Conservation (phyloP, 2,888 invertebrate species). For the Conops quadrifasciatus region DNA sequence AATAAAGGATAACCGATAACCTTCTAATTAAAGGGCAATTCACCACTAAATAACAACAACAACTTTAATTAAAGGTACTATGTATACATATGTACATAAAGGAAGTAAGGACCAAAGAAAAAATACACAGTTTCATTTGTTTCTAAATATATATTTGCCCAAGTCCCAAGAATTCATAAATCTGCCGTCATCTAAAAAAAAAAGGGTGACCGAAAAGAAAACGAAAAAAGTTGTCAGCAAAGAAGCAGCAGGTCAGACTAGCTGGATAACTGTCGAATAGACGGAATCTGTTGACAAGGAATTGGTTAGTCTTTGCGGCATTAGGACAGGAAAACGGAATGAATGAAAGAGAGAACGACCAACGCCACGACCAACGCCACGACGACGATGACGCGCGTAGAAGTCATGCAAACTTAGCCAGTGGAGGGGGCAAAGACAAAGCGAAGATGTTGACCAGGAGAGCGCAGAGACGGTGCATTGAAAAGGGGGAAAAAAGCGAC, state of each 20-base stretch:
- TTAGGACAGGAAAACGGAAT: background rate
- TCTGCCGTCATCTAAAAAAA: too few species aligned
- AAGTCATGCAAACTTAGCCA: background rate
- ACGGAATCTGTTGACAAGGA: slow-evolving; percentile 18
- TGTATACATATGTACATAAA: too few species aligned
- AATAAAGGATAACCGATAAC: too few species aligned
- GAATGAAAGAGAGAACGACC: background rate
- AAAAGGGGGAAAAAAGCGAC: too few species aligned
- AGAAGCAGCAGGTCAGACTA: slow-evolving; percentile 1
- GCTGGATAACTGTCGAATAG: slow-evolving; percentile 10
- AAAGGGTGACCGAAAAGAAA: too few species aligned
- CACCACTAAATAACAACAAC: slow-evolving; percentile 19
- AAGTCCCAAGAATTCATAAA: slow-evolving; percentile 39
- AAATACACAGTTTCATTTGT: slow-evolving; percentile 38
- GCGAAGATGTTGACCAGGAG: too few species aligned
- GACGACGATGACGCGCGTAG: slow-evolving; percentile 1
- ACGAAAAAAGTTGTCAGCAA: slow-evolving; percentile 17
- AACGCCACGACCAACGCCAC: too few species aligned
- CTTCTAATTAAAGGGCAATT: too few species aligned
- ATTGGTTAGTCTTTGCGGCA: background rate
- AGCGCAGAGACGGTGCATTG: too few species aligned
- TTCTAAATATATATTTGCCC: slow-evolving; percentile 44
- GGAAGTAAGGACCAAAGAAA: background rate
- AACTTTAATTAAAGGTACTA: too few species aligned
- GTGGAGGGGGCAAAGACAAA: background rate